phyloP scores from a whole-genome alignment of 2,888 invertebrate genomes.

The Zaprionus bogoriensis region DNA sequence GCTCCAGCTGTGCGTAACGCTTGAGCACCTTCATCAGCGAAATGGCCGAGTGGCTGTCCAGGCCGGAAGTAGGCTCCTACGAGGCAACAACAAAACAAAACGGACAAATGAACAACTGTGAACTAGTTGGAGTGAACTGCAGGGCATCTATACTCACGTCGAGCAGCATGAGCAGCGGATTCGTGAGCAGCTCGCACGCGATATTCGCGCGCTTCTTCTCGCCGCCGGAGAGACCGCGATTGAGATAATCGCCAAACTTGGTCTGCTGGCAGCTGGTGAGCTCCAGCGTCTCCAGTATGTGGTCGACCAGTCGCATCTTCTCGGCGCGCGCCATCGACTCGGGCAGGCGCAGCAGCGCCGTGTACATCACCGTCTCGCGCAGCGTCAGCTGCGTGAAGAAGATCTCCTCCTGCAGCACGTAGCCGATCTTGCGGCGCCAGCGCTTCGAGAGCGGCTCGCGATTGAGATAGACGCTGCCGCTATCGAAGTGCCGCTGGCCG shows the following conservation, averaged over 20 bases:
- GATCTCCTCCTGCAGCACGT: constrained; percentile 91
- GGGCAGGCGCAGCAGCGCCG: constrained; percentile 86
- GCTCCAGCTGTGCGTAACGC: constrained; percentile 88
- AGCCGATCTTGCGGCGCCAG: constrained; percentile 90
- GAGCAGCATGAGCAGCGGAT: constrained; percentile 90
- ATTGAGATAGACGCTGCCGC: constrained; percentile 87
- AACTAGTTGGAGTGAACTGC: too few species aligned
- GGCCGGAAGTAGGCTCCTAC: constrained; percentile 92
- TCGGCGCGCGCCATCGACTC: constrained; percentile 88
- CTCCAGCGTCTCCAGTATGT: constrained; percentile 90
- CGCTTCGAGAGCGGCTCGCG: constrained; percentile 87
- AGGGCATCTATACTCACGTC: constrained; percentile 89
- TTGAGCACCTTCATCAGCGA: constrained; percentile 89
- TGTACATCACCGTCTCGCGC: constrained; percentile 88
- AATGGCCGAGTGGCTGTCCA: constrained; percentile 91
- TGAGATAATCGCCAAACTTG: constrained; percentile 89
- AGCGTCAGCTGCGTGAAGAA: constrained; percentile 91
- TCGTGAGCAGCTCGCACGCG: constrained; percentile 91
- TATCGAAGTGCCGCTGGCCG: constrained; percentile 87
- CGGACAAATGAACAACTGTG: too few species aligned
- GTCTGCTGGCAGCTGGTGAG: constrained; percentile 90
- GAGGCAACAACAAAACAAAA: background rate
- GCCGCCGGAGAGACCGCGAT: constrained; percentile 90
- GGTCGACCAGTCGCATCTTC: constrained; percentile 90
- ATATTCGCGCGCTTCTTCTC: constrained; percentile 93